Base-by-base conservation (phyloP, 2,113 vertebrate species). In the Eulemur rufifrons region DNA sequence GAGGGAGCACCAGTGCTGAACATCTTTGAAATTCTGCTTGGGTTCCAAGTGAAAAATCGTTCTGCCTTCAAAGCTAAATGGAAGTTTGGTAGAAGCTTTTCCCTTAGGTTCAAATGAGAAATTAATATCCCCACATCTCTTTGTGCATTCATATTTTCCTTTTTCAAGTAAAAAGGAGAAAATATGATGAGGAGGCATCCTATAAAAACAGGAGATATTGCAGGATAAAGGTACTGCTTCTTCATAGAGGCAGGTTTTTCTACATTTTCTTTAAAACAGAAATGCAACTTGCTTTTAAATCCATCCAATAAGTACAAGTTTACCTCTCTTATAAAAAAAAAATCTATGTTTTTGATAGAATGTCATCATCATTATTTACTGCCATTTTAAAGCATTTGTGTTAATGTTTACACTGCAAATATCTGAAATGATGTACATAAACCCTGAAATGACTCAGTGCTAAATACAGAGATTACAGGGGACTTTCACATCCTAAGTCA, bases 81-180 rank as follows among this genome's bases (percentile, higher is more conserved):
- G 88, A 91, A 93, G 64, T 66, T 89, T 77, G 89, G 64, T 91
- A 64, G 66, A 95, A 73, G 68, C 64, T 92, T 91, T 90, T 37
- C 59, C 71, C 93, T 93, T 69, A 86, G 59, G 80, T 95, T 94
- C 86, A 90, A 94, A 95, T 92, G 83, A 66, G 64, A 97, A 96
- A 96, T 85, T 71, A 97, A 93, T 95, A 77, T 64, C 64, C 69
- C 64, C 77, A 34, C 27, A 5, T 84, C 76, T 92, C 20, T 92
- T 68, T 95, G 47, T 77, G 64, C n/a, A 76, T 92, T 89, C n/a
- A 13, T 73, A 25, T 82, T 73, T 89, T 69, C 37, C 76, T 85
- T 39, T 81, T 66, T 76, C 83, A 86, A 92, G 56, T 87, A 77
- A 54, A 95, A 88, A 76, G 23, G 21, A 90, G 74, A 84, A 88